Evolutionary conservation across 2,888 invertebrate species (phyloP), one percentile per base, ranked within the genome.

Genomic region (Chymomyza amoena): DNA sequence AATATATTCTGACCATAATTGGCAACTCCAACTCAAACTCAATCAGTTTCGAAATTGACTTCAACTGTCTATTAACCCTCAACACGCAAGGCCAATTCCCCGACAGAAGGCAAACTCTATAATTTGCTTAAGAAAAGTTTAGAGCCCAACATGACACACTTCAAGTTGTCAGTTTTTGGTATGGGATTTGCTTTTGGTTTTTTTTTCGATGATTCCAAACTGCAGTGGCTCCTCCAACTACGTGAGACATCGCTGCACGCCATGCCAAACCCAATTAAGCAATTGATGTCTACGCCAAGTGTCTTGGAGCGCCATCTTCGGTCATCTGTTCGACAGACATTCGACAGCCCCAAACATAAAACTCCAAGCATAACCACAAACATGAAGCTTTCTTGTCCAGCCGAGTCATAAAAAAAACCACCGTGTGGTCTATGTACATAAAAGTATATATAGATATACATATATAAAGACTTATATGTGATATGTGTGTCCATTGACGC

Each of bases 151-250:
- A 83, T 73, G 85, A 82, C 87, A 82, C 75, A 82, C 87, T 81
- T 87, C 73, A 81, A 79, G 70, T 76, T 83, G 87, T 80, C 83
- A 75, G 73, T 86, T 64, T 80, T 76, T 85, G 81, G 13, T 45
- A 45, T 45, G 39, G 32, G 1, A 32, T 32, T 5, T 9, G 6
- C 1, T 51, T 10, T n/a, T n/a, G n/a, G n/a, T n/a, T n/a, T n/a
- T n/a, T n/a, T n/a, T n/a, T n/a, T n/a, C 4, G 7, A 81, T 73
- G 83, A 61, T 54, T 32, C 59, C 73, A 67, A 61, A 32, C n/a
- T 32, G 36, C 60, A 60, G 15, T 25, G 57, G 20, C 51, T 54
- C n/a, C n/a, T n/a, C n/a, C 3, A 13, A 57, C 28, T 25, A 28
- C 15, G 28, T 57, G 57, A 28, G 57, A 18, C 54, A 18, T 20